Conservation (phyloP, 2,888 invertebrate species). For the Oscheius sp. region DNA sequence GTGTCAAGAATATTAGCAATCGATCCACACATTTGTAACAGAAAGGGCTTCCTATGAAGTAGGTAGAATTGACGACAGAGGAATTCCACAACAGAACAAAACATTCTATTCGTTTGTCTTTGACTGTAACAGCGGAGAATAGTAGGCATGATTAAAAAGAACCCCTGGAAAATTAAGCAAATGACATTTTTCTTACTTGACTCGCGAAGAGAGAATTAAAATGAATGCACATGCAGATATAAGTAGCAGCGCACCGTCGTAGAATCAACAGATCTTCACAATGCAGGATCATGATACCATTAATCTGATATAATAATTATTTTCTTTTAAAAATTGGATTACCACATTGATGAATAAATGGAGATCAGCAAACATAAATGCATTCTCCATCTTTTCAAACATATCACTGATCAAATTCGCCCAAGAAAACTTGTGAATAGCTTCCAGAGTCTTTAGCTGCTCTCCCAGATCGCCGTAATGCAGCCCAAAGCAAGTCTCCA, state of each 20-base stretch:
- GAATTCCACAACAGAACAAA: conserved; percentile 94
- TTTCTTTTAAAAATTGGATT: background rate
- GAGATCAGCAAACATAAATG: conserved; percentile 80
- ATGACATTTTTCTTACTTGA: conserved; percentile 74
- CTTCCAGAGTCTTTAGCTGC: conserved; percentile 89
- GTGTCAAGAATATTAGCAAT: conserved; percentile 93
- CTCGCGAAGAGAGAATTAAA: conserved; percentile 98
- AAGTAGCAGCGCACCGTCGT: conserved; percentile 90
- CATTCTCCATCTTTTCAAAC: conserved; percentile 71
- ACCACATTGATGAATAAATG: conserved; percentile 93
- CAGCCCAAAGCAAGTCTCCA: conserved; percentile 93
- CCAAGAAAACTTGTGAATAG: conserved; percentile 98
- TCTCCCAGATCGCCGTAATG: conserved; percentile 77
- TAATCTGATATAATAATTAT: conserved; percentile 71
- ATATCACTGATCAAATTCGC: conserved; percentile 77
- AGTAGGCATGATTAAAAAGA: conserved; percentile 96
- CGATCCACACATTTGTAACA: conserved; percentile 87
- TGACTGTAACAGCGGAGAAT: conserved; percentile 94
- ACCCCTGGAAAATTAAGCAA: conserved; percentile 75
- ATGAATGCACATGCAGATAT: conserved; percentile 95
- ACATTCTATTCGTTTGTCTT: conserved; percentile 92
- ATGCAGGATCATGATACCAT: conserved; percentile 93
- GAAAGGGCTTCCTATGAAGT: conserved; percentile 80
- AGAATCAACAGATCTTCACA: conserved; percentile 95
- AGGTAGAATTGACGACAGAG: conserved; percentile 98